Conservation (phyloP, 2,797 vertebrate species). For the Emydoidea blandingii region DNA sequence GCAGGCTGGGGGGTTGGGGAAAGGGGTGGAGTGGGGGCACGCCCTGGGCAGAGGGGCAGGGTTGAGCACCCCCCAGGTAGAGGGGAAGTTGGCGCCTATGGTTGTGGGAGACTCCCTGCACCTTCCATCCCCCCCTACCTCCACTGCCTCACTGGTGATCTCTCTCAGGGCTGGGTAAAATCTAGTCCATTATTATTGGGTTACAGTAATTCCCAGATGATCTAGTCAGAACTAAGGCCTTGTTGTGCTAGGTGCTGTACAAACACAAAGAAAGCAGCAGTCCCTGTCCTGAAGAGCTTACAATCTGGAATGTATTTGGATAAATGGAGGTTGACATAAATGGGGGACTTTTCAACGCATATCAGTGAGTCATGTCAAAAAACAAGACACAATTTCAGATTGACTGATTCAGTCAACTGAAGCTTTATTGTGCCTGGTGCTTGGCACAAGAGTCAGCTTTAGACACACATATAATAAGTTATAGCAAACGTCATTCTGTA, state of each 20-base stretch:
- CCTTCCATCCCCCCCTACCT: accelerated
- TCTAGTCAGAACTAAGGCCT: not conserved
- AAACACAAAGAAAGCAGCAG: not conserved
- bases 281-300: not conserved
- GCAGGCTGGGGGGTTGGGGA: too few species aligned
- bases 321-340: not conserved
- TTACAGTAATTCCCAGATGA: not conserved
- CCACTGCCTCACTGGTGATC: not conserved
- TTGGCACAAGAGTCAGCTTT: not conserved
- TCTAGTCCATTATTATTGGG: not conserved
- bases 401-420: not conserved
- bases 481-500: not conserved
- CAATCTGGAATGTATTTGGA: not conserved
- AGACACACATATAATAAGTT: not conserved
- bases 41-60: too few species aligned
- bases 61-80: too few species aligned
- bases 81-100: too few species aligned
- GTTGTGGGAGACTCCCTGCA: not conserved
- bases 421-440: not conserved
- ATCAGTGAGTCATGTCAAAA: not conserved
- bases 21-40: too few species aligned
- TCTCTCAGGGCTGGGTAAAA: not conserved
- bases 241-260: not conserved
- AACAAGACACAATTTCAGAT: not conserved
- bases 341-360: not conserved